These are phyloP conservation scores for Drosophila willistoni DNA, from an alignment of 1,140 invertebrate species.

Conservation along the genomic window DNA sequence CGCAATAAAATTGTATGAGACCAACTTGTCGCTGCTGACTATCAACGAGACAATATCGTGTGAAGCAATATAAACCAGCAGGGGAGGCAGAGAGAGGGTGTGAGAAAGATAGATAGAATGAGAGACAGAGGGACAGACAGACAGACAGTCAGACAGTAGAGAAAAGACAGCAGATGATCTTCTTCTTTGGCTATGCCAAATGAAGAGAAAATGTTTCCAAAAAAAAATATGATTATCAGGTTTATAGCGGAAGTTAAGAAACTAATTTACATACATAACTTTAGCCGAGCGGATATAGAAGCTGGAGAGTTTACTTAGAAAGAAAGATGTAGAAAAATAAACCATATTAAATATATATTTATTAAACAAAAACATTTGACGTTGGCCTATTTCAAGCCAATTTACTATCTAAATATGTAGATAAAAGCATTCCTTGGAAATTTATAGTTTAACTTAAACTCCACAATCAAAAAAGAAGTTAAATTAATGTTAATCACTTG, in stretches of 20 bases:
- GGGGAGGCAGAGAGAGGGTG: slow-evolving; percentile 4
- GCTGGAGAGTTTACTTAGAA: too few species aligned
- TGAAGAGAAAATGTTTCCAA: slow-evolving; percentile 11
- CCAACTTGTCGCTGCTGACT: slow-evolving; percentile 47
- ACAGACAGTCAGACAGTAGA: not conserved
- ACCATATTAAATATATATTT: too few species aligned
- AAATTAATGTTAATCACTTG: too few species aligned
- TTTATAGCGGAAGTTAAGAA: slow-evolving; percentile 48
- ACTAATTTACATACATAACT: slow-evolving; percentile 42
- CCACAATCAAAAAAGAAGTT: too few species aligned
- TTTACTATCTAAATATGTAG: too few species aligned
- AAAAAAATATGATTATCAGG: slow-evolving; percentile 14
- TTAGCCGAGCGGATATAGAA: slow-evolving; percentile 3
- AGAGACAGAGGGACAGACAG: not conserved
- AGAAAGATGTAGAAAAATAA: too few species aligned
- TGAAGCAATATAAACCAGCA: slow-evolving; percentile 60
- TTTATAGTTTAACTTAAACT: too few species aligned
- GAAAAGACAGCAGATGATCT: not conserved
- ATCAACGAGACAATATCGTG: slow-evolving; percentile 72
- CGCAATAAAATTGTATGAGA: slow-evolving; percentile 78
- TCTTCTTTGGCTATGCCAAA: slow-evolving; percentile 6
- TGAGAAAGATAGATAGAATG: not conserved
- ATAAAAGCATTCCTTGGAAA: too few species aligned
- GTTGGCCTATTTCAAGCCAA: too few species aligned
- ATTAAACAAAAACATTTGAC: too few species aligned